A percentile compares a stretch with the other conserved stretches of the same genome.
Evolutionary conservation across 2,888 invertebrate genomes (phyloP).

Genomic region (Andricus curvator): DNA sequence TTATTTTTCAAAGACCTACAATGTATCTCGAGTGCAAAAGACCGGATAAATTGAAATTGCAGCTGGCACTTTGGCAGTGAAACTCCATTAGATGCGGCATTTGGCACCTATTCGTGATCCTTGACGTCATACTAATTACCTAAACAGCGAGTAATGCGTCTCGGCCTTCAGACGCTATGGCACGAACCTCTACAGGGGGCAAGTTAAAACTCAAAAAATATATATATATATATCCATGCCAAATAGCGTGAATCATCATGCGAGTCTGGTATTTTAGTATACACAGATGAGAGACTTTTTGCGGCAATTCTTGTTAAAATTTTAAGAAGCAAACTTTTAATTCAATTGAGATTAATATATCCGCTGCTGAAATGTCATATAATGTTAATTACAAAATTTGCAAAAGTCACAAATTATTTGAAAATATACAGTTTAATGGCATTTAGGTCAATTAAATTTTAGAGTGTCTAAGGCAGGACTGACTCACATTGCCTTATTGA

Average conservation of each 20-base stretch:
- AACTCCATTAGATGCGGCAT: conserved; percentile 67
- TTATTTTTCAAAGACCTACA: not conserved
- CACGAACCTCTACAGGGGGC: conserved; percentile 39
- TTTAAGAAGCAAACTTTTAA: too few relatives aligned
- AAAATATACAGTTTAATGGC: too few relatives aligned
- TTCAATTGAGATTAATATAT: too few relatives aligned
- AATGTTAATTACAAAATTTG: too few relatives aligned
- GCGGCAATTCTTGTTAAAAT: not conserved
- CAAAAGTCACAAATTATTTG: too few relatives aligned
- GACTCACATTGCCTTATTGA: too few relatives aligned
- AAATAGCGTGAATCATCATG: not conserved
- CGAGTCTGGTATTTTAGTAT: not conserved
- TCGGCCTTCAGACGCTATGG: conserved; percentile 56
- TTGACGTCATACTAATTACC: conserved; percentile 69
- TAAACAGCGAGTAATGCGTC: conserved; percentile 57
- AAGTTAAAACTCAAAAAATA: not conserved
- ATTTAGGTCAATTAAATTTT: too few relatives aligned
- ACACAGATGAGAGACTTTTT: not conserved
- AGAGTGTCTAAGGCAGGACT: too few relatives aligned
- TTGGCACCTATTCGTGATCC: conserved; percentile 67
- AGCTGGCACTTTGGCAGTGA: conserved; percentile 71
- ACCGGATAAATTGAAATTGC: conserved; percentile 70
- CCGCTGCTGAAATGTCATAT: too few relatives aligned
- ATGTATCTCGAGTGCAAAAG: not conserved
- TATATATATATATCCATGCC: not conserved